Conservation (phyloP, 2,113 vertebrate species). For the Bufo gargarizans region DNA sequence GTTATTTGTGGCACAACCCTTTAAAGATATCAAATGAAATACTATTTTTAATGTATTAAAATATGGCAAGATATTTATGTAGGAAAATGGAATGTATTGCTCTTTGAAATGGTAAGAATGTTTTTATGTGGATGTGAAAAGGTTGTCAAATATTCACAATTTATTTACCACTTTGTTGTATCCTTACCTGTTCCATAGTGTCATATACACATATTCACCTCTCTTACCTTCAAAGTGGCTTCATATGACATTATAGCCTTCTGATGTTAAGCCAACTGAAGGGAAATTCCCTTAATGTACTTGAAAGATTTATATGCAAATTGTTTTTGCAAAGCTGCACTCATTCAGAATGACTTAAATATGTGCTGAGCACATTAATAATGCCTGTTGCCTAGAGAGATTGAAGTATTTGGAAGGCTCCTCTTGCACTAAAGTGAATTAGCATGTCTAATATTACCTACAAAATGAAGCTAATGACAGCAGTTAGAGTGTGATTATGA, state of each 20-base stretch:
- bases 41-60: not conserved
- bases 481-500: conserved; percentile 43
- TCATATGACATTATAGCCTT: not conserved
- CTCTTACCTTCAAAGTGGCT: not conserved
- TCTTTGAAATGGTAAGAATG: not conserved
- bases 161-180: not conserved
- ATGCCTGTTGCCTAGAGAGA: conserved; percentile 26
- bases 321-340: conserved; percentile 18
- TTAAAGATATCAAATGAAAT: not conserved
- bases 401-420: conserved; percentile 33
- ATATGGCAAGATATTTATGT: not conserved
- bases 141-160: not conserved
- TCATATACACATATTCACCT: not conserved
- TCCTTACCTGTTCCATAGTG: not conserved
- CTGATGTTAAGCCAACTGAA: not conserved
- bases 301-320: conserved; percentile 19
- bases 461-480: conserved; percentile 50
- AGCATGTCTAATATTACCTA: conserved; percentile 50
- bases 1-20: too few species aligned
- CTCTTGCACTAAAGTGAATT: conserved; percentile 35
- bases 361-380: conserved; percentile 18
- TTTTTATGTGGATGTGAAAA: not conserved
- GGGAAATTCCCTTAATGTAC: not conserved
- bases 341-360: conserved; percentile 15
- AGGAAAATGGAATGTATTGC: not conserved